Conservation (phyloP, 2,888 invertebrate species). For the Sinohyriopsis cumingii region DNA sequence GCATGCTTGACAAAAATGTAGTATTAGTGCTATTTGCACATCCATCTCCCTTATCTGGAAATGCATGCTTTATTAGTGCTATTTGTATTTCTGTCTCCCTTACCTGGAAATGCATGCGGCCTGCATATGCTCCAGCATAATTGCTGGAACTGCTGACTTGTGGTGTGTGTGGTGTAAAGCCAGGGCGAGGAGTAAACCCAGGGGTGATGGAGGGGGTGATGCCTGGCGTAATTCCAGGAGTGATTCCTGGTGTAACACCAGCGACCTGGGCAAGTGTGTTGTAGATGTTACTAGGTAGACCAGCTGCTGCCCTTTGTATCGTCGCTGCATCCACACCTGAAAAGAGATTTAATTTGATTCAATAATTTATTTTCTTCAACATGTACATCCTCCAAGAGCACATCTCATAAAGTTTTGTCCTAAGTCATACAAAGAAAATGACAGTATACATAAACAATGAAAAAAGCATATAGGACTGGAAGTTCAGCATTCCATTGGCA, state of each 20-base stretch:
- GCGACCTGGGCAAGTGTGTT: slow-evolving; percentile 83
- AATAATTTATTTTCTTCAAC: too few species aligned
- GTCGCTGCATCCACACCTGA: slow-evolving; percentile 71
- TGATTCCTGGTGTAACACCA: slow-evolving; percentile 76
- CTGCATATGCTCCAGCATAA: slow-evolving; percentile 69
- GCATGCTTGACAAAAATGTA: too few species aligned
- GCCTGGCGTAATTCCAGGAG: slow-evolving; percentile 37
- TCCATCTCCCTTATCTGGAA: too few species aligned
- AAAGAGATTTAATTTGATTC: too few species aligned
- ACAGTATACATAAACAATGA: too few species aligned
- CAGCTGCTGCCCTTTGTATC: slow-evolving; percentile 82
- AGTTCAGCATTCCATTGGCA: too few species aligned
- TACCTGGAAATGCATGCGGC: slow-evolving; percentile 76
- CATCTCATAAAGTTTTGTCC: too few species aligned
- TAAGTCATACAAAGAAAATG: too few species aligned
- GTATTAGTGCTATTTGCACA: too few species aligned
- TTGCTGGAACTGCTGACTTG: slow-evolving; percentile 76
- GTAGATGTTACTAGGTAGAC: slow-evolving; percentile 81
- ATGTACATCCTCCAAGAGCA: too few species aligned
- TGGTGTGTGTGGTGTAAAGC: slow-evolving; percentile 40
- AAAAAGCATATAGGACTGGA: too few species aligned
- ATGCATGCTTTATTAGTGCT: too few species aligned
- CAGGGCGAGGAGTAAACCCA: slow-evolving; percentile 43
- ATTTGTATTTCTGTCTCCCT: not conserved
- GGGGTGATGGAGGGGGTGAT: slow-evolving; percentile 45